Conservation (phyloP, 2,888 invertebrate genomes). For the Amphipoea oculea region DNA sequence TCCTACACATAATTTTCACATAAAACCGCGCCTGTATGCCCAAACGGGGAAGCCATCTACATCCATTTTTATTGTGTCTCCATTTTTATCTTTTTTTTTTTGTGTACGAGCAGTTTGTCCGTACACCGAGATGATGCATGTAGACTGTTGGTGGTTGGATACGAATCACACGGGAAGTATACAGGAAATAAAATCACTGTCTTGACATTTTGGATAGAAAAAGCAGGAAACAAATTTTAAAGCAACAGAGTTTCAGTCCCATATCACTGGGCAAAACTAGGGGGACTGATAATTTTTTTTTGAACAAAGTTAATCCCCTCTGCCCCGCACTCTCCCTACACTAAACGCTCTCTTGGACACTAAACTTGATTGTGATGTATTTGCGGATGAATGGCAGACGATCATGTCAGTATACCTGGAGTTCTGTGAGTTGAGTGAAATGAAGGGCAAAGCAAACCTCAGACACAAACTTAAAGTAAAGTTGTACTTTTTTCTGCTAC, state of each 20-base stretch:
- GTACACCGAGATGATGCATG: no score
- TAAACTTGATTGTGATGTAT: not conserved
- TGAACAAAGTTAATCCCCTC: not conserved
- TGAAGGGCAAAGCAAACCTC: not conserved
- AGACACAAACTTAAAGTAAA: not conserved
- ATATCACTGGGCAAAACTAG: not conserved
- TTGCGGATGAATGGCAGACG: not conserved
- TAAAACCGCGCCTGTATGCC: not conserved
- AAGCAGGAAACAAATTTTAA: not conserved
- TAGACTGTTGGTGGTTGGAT: no score
- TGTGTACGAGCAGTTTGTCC: no score
- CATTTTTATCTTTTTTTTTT: not conserved
- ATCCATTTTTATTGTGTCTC: not conserved
- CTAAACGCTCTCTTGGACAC: not conserved
- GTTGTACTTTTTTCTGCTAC: not conserved
- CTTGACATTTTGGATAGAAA: not conserved
- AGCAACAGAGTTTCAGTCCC: not conserved
- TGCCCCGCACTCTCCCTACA: not conserved
- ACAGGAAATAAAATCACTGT: no score
- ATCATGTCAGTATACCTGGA: not conserved
- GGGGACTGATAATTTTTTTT: not conserved
- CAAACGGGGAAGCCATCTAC: not conserved
- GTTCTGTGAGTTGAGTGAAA: not conserved
- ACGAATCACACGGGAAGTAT: no score
- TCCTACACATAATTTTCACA: not conserved